These are phyloP conservation scores for Hirtodrosophila duncani DNA, from an alignment of 2,888 invertebrate genomes.

Conservation along the genomic window DNA sequence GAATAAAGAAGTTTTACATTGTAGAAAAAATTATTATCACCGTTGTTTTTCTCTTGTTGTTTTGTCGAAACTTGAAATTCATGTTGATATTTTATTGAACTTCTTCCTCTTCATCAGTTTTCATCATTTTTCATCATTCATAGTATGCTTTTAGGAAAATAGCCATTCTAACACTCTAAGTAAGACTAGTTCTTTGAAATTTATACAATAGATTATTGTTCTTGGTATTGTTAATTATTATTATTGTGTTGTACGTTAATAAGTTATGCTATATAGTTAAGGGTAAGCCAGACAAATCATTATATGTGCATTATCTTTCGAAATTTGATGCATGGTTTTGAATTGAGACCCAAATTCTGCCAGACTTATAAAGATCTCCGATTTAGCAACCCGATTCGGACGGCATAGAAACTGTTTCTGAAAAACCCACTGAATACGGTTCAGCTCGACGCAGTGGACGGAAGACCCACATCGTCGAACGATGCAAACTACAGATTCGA, in stretches of 20 bases:
- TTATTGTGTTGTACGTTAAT: conserved; percentile 14
- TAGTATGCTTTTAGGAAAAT: conserved; percentile 65
- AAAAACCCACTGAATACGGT: too few species aligned
- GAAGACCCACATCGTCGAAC: too few species aligned
- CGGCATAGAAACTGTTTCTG: too few species aligned
- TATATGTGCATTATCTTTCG: too few species aligned
- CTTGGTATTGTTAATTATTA: conserved; percentile 58
- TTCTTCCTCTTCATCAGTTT: too few species aligned
- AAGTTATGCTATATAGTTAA: conserved; percentile 18
- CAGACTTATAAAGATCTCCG: too few species aligned
- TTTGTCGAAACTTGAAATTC: conserved; percentile 50
- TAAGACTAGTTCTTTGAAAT: conserved; percentile 60
- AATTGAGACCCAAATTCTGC: too few species aligned
- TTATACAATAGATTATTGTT: conserved; percentile 71
- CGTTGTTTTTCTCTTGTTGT: conserved; percentile 34
- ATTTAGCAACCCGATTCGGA: too few species aligned
- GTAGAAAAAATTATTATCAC: conserved; percentile 70
- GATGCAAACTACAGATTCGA: too few species aligned
- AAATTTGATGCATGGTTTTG: too few species aligned
- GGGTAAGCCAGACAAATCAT: too few species aligned
- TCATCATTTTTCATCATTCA: conserved; percentile 17
- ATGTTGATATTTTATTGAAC: conserved; percentile 24
- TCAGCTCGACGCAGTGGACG: too few species aligned
- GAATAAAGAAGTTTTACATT: conserved; percentile 36
- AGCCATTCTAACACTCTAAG: conserved; percentile 65